A percentile compares a stretch with the other conserved stretches of the same genome.
Evolutionary conservation across 2,113 vertebrate species (phyloP).

Genomic region (Antennarius striatus): DNA sequence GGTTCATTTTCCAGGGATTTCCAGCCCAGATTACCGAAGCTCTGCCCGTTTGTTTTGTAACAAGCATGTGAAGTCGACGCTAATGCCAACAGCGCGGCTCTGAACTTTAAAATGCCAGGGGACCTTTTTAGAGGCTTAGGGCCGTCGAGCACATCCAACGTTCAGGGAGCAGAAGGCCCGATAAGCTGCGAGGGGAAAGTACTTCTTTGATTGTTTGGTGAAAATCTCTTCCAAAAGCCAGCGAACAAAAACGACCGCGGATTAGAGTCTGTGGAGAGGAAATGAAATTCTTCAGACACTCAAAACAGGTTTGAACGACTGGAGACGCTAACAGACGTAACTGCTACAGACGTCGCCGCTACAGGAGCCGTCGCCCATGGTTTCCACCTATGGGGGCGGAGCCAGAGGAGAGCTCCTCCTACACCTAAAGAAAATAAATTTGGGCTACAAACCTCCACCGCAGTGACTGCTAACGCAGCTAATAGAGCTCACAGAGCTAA

Average conservation of each 20-base stretch:
- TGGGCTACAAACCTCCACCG: too few species aligned
- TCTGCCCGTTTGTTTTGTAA: slow-evolving; percentile 53
- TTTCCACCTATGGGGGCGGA: too few species aligned
- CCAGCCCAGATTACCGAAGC: slow-evolving; percentile 43
- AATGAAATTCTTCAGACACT: slow-evolving; percentile 60
- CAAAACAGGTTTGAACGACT: slow-evolving; percentile 11
- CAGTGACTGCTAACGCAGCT: too few species aligned
- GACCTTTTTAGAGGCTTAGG: slow-evolving; percentile 53
- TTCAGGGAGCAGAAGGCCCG: slow-evolving; percentile 30
- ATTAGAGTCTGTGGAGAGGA: slow-evolving; percentile 55
- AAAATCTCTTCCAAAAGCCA: slow-evolving; percentile 50
- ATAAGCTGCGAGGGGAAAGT: slow-evolving; percentile 53
- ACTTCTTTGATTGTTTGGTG: slow-evolving; percentile 61
- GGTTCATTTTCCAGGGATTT: slow-evolving; percentile 37
- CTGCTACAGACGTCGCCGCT: too few species aligned
- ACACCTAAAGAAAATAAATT: too few species aligned
- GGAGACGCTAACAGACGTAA: too few species aligned
- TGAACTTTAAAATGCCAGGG: slow-evolving; percentile 31
- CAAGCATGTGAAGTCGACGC: slow-evolving; percentile 50
- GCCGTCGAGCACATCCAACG: slow-evolving; percentile 25
- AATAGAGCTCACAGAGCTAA: too few species aligned
- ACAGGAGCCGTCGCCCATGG: too few species aligned
- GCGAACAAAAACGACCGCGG: slow-evolving; percentile 39
- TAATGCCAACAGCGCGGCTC: not conserved
- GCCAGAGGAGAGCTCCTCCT: too few species aligned